Evolutionary conservation across 2,888 invertebrate genomes (phyloP), one percentile per base, ranked within the genome.

Genomic region (Diarsia dahlii): DNA sequence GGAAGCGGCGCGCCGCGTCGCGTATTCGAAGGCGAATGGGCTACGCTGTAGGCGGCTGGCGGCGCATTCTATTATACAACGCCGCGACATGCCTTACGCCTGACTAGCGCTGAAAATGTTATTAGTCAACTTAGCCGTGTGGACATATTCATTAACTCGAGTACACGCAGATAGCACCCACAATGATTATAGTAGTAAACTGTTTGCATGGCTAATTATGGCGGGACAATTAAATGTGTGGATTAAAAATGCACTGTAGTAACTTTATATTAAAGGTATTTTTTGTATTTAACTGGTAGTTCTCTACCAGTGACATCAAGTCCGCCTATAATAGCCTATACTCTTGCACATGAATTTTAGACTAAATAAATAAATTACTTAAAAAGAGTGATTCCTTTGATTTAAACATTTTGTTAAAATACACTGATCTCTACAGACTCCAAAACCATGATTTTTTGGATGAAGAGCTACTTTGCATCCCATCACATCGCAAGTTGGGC

Each of bases 1-100:
- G 86, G 89, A 91, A 86, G 85, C 95, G 95, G 91, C 89, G 87
- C 87, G 91, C 89, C 92, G 90, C 92, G 90, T 73, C 94, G 93
- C 91, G 91, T 76, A 90, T 87, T 92, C 89, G 90, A 84, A 89
- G 89, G 89, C 93, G 94, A 96, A 94, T 96, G 96, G 90, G 87
- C 86, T 82, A 73, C 76, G 77, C 76, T 74, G 71, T 54, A 73
- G 81, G 77, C 87, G 64, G 71, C 71, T 68, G 71, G 65, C 78
- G 75, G 45, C 85, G 85, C 78, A 75, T 74, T 73, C 75, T 68
- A 80, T 76, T 62, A 71, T 48, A 70, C 62, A 52, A 73, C 77
- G 60, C 52, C 50, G 48, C 75, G 76, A 78, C 78, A 79, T 89
- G 90, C 88, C 90, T 90, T 90, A 91, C 92, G 92, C 81, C 86